Conservation (phyloP, 1,140 invertebrate species). For the Drosophila sucinea region DNA sequence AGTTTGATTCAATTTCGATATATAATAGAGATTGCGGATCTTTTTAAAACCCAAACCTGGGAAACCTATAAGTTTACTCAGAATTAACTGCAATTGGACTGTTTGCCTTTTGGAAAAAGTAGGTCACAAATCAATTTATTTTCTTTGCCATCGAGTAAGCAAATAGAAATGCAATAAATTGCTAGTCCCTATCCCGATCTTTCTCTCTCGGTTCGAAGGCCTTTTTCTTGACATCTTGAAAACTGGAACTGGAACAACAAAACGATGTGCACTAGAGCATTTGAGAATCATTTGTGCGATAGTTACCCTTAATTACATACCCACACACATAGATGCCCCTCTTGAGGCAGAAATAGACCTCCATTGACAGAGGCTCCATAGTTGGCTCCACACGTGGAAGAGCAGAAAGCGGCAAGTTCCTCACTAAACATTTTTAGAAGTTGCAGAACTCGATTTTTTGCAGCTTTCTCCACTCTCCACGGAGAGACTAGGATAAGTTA, state of each 20-base stretch:
- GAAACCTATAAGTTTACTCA: no score
- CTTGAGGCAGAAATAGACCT: neutral
- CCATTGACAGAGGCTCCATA: neutral
- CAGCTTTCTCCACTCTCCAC: slow-evolving; percentile 59
- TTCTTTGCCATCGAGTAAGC: neutral
- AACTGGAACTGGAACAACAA: slow-evolving; percentile 51
- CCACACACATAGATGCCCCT: slow-evolving; percentile 26
- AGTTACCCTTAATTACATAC: slow-evolving; percentile 63
- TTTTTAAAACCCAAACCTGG: no score
- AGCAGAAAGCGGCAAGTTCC: slow-evolving; percentile 69
- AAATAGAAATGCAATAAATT: slow-evolving; percentile 25
- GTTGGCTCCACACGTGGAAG: slow-evolving; percentile 40
- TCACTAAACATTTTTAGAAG: slow-evolving; percentile 42
- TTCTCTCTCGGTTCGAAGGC: slow-evolving; percentile 4
- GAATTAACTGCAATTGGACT: neutral
- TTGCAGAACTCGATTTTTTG: slow-evolving; percentile 48
- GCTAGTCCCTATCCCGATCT: slow-evolving; percentile 28
- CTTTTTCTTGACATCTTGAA: slow-evolving; percentile 55
- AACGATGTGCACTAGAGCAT: slow-evolving; percentile 58
- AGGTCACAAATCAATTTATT: neutral
- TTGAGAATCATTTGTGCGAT: slow-evolving; percentile 62
- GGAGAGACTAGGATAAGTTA: slow-evolving; percentile 41
- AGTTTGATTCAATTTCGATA: no score
- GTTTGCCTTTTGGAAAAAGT: slow-evolving; percentile 13
- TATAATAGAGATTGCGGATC: no score